Percentiles rank a stretch among this genome's conserved stretches.
These are phyloP conservation scores for Molorchus minor DNA, from an alignment of 2,888 invertebrate genomes.

Conservation along the genomic window DNA sequence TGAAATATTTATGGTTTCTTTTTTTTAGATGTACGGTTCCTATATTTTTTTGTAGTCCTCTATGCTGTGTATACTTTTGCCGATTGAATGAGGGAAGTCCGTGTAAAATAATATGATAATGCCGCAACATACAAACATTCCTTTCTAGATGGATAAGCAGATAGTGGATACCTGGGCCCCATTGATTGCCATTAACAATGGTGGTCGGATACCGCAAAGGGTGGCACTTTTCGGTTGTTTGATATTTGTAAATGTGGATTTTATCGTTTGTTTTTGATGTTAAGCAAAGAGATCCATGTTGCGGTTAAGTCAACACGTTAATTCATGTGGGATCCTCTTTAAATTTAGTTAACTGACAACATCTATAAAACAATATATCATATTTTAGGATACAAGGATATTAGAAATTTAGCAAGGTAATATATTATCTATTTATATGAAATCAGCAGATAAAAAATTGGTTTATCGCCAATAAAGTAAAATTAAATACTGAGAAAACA, in stretches of 20 bases:
- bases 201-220: constrained; percentile 38
- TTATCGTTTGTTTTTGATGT: constrained; percentile 35
- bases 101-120: constrained; percentile 44
- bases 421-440: too few relatives aligned
- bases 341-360: not conserved
- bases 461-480: too few relatives aligned
- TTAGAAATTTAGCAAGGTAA: too few relatives aligned
- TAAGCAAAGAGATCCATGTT: constrained; percentile 10
- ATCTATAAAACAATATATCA: too few relatives aligned
- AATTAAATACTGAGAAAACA: too few relatives aligned
- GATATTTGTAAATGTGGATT: constrained; percentile 42
- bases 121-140: constrained; percentile 41
- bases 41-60: not conserved
- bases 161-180: constrained; percentile 41
- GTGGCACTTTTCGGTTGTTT: constrained; percentile 41
- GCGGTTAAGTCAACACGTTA: not conserved
- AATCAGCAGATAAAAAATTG: too few relatives aligned
- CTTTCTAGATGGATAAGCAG: constrained; percentile 35
- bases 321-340: not conserved
- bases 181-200: constrained; percentile 41
- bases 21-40: too few relatives aligned
- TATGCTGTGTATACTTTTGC: constrained; percentile 25
- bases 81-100: constrained; percentile 35
- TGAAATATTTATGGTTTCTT: too few relatives aligned
- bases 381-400: too few relatives aligned